Base-by-base conservation (phyloP, 2,888 invertebrate genomes). In the Drosophila trichaetosa region DNA sequence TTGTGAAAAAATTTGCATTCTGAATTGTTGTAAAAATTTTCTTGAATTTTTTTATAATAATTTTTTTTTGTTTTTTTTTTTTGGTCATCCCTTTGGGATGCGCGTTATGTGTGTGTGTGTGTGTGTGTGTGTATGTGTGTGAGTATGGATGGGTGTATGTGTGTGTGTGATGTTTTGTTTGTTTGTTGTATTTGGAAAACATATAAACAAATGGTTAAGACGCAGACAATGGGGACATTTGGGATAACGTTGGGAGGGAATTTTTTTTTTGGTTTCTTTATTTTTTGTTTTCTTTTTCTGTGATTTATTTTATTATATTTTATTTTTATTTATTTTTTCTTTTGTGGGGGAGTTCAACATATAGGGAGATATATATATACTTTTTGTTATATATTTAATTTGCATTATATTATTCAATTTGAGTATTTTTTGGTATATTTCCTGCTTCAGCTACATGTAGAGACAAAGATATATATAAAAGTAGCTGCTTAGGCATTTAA, bases 211-310 rank as follows among this genome's bases (percentile, higher is more conserved):
- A 96, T 96, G 96, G 94, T 87, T 90, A 96, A 95, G 96, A 96
- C 96, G 96, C 95, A 96, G 96, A 96, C 96, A 96, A 95, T 88
- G 95, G 95, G 95, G 95, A 95, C 94, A 94, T 94, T 94, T 89
- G 72, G 86, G 88, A 94, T 94, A 94, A 94, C 94, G 94, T 84
- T 70, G 80, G 84, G 74, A 68, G 72, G 70, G 72, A 61, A 67
- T 76, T 46, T 46, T 46, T 73, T 65, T 73, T 65, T 42, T 68
- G 69, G 71, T 54, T 36, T 70, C 34, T 61, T 72, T 53, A 60
- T 65, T 62, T 54, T 57, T 34, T 65, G 38, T 69, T 72, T 49
- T 60, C 54, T 54, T 73, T 76, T 62, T 82, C 67, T 70, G 69
- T 69, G 24, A 40, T 59, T 64, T 40, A 52, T 62, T 38, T 68